phyloP scores from a whole-genome alignment of 2,113 vertebrate genomes.

The Gopherus evgoodei region DNA sequence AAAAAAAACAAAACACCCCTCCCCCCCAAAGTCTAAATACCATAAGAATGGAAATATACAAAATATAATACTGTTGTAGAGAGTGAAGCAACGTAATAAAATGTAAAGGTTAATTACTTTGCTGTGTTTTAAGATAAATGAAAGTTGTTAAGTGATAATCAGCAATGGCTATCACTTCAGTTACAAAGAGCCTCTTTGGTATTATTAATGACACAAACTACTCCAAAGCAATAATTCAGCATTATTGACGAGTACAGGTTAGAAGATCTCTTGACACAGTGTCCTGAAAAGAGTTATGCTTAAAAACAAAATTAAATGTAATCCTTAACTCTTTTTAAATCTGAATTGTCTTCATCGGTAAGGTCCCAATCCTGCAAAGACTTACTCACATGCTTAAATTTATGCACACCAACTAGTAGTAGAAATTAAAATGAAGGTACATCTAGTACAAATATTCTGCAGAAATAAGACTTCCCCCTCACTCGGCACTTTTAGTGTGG shows the following conservation, averaged over 20 bases:
- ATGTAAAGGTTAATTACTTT: neutral
- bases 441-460: neutral
- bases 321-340: neutral
- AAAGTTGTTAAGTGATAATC: neutral
- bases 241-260: neutral
- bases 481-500: neutral
- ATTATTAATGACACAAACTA: neutral
- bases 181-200: neutral
- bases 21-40: neutral
- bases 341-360: neutral
- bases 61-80: neutral
- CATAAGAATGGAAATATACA: neutral
- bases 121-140: neutral
- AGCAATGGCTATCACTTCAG: neutral
- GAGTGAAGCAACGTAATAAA: neutral
- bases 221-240: neutral
- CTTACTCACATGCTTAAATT: neutral
- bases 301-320: neutral
- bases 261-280: neutral
- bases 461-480: neutral
- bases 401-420: neutral
- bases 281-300: neutral
- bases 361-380: neutral
- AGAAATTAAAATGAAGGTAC: neutral
- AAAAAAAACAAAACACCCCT: rapidly evolving